phyloP scores from a whole-genome alignment of 2,797 vertebrate species.

The Ctenopoma kingsleyae region DNA sequence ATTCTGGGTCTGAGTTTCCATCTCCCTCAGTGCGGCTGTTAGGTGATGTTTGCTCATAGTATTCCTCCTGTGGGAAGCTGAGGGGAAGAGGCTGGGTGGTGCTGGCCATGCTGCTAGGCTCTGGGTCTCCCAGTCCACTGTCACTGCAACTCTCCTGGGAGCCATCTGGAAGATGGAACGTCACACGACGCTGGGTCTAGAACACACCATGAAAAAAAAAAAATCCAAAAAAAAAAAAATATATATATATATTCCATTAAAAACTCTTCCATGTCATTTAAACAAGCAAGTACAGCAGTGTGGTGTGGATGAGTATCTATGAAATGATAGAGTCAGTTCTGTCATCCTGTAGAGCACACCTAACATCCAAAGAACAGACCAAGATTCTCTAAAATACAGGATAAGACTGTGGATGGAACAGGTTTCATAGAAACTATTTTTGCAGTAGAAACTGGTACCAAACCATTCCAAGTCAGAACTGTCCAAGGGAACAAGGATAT shows the following conservation, averaged over 20 bases:
- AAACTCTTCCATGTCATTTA: conserved; percentile 12
- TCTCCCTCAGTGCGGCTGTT: conserved; percentile 97
- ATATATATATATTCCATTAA: conserved; percentile 3
- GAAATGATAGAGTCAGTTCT: not conserved
- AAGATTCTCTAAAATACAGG: too few relatives aligned
- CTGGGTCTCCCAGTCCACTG: conserved; percentile 91
- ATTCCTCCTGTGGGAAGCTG: conserved; percentile 92
- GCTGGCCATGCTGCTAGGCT: conserved; percentile 86
- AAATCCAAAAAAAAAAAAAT: too few relatives aligned
- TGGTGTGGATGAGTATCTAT: not conserved
- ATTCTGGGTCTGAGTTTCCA: conserved; percentile 98
- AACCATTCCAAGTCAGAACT: too few relatives aligned
- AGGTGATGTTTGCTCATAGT: conserved; percentile 92
- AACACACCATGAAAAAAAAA: conserved; percentile 57
- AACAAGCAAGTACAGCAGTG: not conserved
- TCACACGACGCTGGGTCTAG: conserved; percentile 94
- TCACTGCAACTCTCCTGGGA: conserved; percentile 96
- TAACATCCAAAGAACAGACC: not conserved
- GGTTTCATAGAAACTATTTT: not conserved
- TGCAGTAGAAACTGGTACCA: not conserved
- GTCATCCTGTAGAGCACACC: not conserved
- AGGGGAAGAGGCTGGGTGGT: conserved; percentile 90
- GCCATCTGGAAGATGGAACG: conserved; percentile 96
- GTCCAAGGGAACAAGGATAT: conserved; percentile 24
- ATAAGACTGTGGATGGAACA: not conserved